Evolutionary conservation across 2,888 invertebrate species (phyloP).

Genomic region (Aromia moschata): DNA sequence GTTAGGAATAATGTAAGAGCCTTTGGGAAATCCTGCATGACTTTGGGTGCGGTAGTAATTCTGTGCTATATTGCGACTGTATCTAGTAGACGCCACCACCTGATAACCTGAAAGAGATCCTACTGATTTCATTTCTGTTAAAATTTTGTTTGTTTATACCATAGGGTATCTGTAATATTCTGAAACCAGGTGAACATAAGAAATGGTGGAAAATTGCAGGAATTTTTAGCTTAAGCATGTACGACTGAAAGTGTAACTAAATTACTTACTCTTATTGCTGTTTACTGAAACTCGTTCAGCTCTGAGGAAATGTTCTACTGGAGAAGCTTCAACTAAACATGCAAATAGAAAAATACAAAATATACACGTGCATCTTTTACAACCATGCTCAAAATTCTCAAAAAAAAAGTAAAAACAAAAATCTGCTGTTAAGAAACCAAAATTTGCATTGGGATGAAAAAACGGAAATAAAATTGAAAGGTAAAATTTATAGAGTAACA

Average conservation of each 20-base stretch:
- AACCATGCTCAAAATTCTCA: neutral
- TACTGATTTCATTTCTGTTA: slow-evolving; percentile 24
- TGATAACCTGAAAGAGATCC: slow-evolving; percentile 51
- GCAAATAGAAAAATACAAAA: slow-evolving; percentile 45
- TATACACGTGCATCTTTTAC: slow-evolving; percentile 25
- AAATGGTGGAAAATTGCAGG: slow-evolving; percentile 1
- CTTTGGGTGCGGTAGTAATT: slow-evolving; percentile 57
- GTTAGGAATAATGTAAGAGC: slow-evolving; percentile 59
- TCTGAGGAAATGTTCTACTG: slow-evolving; percentile 52
- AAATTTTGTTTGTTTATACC: slow-evolving; percentile 28
- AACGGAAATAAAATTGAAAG: neutral
- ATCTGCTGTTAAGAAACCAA: too few species aligned
- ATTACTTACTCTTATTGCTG: slow-evolving; percentile 53
- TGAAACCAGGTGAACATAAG: slow-evolving; percentile 15
- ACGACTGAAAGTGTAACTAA: slow-evolving; percentile 14
- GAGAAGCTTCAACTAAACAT: slow-evolving; percentile 50
- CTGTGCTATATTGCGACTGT: slow-evolving; percentile 20
- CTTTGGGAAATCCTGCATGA: slow-evolving; percentile 59
- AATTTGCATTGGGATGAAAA: neutral
- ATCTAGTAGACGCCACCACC: slow-evolving; percentile 16
- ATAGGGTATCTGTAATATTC: slow-evolving; percentile 40
- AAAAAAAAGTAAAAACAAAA: neutral
- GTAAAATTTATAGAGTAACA: neutral
- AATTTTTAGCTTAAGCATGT: too few species aligned
- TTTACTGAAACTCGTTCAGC: slow-evolving; percentile 52